Evolutionary conservation across 2,797 vertebrate species (phyloP), one percentile per base, ranked within the genome.

Genomic region (Danio choprae): DNA sequence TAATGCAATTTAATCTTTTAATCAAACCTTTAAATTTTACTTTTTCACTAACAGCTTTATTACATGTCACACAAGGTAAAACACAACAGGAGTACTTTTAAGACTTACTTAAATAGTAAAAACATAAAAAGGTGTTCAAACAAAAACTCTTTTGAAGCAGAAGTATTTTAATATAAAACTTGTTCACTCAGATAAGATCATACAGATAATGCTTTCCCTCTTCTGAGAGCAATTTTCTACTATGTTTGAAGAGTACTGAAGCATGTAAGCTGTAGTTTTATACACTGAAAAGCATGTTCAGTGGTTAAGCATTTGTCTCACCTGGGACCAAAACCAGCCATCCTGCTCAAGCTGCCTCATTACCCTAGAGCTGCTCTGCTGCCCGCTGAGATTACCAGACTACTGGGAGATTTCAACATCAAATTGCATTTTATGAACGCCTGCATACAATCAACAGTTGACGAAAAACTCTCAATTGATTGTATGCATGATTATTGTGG

Each of bases 201-300:
- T 51, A 48, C 55, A 48, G 11, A 55, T 46, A 46, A 79, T 38
- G 59, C 38, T 53, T 6, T 50, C 36, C 0, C 7, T 56, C 38
- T 18, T 64, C 46, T 18, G 16, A 63, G 58, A 79, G 38, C 48
- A 53, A 72, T 64, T 79, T 53, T 71, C 68, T 64, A 22, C 46
- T 13, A 18, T 74, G 62, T 13, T 81, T 51, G 20, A 69, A 43
- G 7, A 9, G 73, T 51, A 53, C 12, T 53, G 63, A 68, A 53
- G 71, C 73, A 74, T 75, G 55, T 75, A 81, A 75, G 79, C 79
- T 67, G 55, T 69, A 69, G 55, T 68, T 75, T 69, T 67, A 60
- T 43, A 60, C 79, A 59, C 55, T 41, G 70, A 53, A 83, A 83
- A 46, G 48, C 77, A 73, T 80, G 77, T 80, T 80, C 48, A 13